These are phyloP conservation scores for Pipra filicauda DNA, from an alignment of 2,113 vertebrate species.

Conservation along the genomic window DNA sequence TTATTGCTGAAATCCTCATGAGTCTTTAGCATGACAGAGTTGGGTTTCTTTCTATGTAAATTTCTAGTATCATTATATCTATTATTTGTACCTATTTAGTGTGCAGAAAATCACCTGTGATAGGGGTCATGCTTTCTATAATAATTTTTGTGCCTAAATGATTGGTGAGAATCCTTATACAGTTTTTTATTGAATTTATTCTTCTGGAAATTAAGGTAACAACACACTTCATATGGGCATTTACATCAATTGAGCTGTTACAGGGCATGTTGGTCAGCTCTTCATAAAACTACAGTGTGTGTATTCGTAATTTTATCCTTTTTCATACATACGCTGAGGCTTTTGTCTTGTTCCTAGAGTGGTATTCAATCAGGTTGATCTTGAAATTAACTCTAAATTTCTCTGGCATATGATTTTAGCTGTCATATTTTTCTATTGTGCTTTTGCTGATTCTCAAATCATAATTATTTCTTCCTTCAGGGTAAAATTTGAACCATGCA, in stretches of 20 bases:
- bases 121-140: neutral
- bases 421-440: neutral
- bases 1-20: neutral
- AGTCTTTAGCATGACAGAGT: neutral
- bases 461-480: neutral
- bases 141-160: neutral
- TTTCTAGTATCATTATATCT: neutral
- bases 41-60: neutral
- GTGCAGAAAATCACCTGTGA: neutral
- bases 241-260: neutral
- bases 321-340: neutral
- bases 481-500: neutral
- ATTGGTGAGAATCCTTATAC: neutral
- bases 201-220: neutral
- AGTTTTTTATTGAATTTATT: neutral
- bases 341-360: neutral
- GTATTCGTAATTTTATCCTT: neutral
- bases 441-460: neutral
- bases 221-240: neutral
- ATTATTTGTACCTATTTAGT: neutral
- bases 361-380: neutral
- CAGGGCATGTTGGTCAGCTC: neutral
- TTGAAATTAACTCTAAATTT: neutral
- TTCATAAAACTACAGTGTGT: neutral
- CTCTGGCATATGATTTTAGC: neutral